Percentiles rank a stretch among this genome's conserved stretches.
Evolutionary conservation across 2,888 invertebrate genomes (phyloP).

Genomic region (Zaprionus lineosus): DNA sequence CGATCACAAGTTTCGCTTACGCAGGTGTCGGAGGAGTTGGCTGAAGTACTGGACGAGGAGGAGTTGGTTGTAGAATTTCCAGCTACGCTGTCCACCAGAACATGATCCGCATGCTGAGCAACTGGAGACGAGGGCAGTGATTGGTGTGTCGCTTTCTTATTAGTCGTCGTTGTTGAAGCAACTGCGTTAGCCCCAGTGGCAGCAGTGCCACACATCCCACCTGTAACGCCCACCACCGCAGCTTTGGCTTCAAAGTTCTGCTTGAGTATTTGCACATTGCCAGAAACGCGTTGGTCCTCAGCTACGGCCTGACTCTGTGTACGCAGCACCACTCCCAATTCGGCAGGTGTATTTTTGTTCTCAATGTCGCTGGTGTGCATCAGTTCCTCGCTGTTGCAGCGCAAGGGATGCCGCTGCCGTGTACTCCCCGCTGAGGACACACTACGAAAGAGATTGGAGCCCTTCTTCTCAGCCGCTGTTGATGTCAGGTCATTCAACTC

Average conservation of each 20-base stretch:
- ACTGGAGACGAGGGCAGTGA: conserved; percentile 87
- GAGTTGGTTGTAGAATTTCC: conserved; percentile 25
- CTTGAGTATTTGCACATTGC: conserved; percentile 92
- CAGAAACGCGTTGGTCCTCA: conserved; percentile 84
- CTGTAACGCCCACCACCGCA: conserved; percentile 43
- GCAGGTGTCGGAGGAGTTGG: conserved; percentile 70
- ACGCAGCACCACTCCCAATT: conserved; percentile 61
- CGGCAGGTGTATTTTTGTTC: conserved; percentile 65
- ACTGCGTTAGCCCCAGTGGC: not conserved
- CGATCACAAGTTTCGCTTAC: conserved; percentile 84
- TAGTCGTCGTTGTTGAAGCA: conserved; percentile 4
- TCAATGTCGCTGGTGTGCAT: conserved; percentile 80
- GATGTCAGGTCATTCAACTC: conserved; percentile 40
- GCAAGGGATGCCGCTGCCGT: conserved; percentile 78
- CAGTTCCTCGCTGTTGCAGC: conserved; percentile 83
- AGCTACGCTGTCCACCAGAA: conserved; percentile 68
- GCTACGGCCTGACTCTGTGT: conserved; percentile 64
- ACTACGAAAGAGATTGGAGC: conserved; percentile 78
- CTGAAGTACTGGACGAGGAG: conserved; percentile 55
- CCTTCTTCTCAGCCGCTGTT: conserved; percentile 45
- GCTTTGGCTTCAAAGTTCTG: conserved; percentile 93
- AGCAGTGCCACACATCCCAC: conserved; percentile 12
- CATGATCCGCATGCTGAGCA: conserved; percentile 82
- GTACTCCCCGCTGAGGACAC: conserved; percentile 78
- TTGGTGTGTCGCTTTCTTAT: conserved; percentile 82